Percentiles rank a stretch among this genome's conserved stretches.
Evolutionary conservation across 2,888 invertebrate genomes (phyloP).

Genomic region (Noctua pronuba): DNA sequence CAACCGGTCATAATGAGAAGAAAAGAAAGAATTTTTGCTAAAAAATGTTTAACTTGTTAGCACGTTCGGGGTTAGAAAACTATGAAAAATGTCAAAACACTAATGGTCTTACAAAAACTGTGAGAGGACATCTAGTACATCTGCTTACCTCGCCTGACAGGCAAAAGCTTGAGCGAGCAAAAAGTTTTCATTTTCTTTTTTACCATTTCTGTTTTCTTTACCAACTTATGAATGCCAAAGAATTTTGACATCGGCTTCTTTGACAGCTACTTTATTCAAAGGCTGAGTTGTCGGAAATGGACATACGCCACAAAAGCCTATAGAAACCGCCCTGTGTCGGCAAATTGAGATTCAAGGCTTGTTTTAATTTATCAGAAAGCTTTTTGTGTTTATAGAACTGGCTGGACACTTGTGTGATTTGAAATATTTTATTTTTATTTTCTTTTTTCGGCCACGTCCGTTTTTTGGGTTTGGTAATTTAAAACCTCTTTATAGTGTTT

Average conservation of each 20-base stretch:
- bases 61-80: not conserved
- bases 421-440: constrained; percentile 33
- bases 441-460: constrained; percentile 1
- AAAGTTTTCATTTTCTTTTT: constrained; percentile 64
- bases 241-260: constrained; percentile 86
- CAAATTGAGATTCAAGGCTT: constrained; percentile 79
- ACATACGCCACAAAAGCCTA: constrained; percentile 83
- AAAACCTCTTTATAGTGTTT: constrained; percentile 13
- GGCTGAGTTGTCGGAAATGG: constrained; percentile 87
- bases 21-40: not conserved
- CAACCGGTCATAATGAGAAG: not conserved
- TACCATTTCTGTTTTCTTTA: constrained; percentile 63
- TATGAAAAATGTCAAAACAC: not conserved
- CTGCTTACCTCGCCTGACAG: constrained; percentile 22
- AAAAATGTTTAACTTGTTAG: not conserved
- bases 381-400: constrained; percentile 54
- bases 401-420: constrained; percentile 60
- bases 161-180: constrained; percentile 43
- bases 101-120: not conserved
- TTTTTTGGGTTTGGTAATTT: constrained; percentile 39
- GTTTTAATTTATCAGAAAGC: constrained; percentile 68
- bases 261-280: constrained; percentile 83
- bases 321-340: constrained; percentile 81
- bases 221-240: constrained; percentile 69
- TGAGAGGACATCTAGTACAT: constrained; percentile 13